Conservation (phyloP, 2,888 invertebrate genomes). For the Drosophila sordidula region DNA sequence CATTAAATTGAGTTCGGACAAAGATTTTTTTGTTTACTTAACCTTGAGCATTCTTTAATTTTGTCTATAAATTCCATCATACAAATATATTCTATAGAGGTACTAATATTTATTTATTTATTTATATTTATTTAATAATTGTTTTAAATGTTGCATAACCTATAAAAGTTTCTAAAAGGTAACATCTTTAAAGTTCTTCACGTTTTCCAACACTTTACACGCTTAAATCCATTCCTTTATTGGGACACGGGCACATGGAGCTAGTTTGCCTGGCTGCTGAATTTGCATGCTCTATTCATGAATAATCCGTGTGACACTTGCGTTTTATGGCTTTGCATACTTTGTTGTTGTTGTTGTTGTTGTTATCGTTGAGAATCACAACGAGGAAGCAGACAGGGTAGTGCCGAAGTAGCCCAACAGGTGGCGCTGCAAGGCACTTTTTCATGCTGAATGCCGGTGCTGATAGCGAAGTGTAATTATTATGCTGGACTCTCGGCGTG, state of each 20-base stretch:
- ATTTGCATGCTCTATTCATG: constrained; percentile 72
- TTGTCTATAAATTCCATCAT: too few species aligned
- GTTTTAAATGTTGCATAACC: background rate
- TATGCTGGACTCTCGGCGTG: constrained; percentile 64
- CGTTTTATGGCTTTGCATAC: constrained; percentile 77
- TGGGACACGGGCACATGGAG: constrained; percentile 19
- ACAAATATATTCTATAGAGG: too few species aligned
- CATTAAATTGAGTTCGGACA: too few species aligned
- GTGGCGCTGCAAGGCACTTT: constrained; percentile 70
- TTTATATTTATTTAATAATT: too few species aligned
- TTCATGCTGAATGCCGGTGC: constrained; percentile 69
- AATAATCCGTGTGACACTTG: constrained; percentile 76
- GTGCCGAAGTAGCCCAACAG: constrained; percentile 52
- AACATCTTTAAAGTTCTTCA: constrained; percentile 5
- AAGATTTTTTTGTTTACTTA: too few species aligned
- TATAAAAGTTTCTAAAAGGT: background rate
- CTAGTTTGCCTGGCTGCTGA: constrained; percentile 31
- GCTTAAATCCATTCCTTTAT: background rate
- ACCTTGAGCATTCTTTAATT: too few species aligned
- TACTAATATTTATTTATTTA: too few species aligned
- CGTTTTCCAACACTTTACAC: constrained; percentile 1
- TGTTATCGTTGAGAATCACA: constrained; percentile 7
- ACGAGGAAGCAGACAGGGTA: constrained; percentile 10
- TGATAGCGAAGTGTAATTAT: constrained; percentile 77
- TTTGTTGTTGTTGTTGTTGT: constrained; percentile 25